Percentiles rank a stretch among this genome's conserved stretches.
Evolutionary conservation across 1,140 invertebrate species (phyloP).

Genomic region (Drosophila chauvacae): DNA sequence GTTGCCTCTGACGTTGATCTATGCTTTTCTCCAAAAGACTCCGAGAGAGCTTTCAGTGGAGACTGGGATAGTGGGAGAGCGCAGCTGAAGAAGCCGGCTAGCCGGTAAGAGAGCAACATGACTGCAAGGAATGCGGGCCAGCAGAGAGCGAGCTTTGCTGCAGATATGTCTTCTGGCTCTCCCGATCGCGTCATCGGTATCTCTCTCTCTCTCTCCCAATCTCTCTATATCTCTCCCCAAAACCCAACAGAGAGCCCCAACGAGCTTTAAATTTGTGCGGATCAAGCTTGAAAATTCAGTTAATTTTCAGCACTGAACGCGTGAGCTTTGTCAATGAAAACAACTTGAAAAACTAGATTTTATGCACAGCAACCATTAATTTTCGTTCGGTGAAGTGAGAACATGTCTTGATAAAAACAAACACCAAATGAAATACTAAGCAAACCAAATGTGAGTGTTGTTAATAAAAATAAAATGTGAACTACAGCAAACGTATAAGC

Average conservation of each 20-base stretch:
- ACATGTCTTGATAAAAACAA: constrained; percentile 21
- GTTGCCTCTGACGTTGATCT: constrained; percentile 49
- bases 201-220: neutral
- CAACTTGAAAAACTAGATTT: constrained; percentile 19
- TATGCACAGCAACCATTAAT: constrained; percentile 27
- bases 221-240: constrained; percentile 1
- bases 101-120: constrained; percentile 39
- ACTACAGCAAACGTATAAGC: constrained; percentile 19
- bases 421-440: constrained; percentile 15
- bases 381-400: constrained; percentile 41
- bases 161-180: constrained; percentile 3
- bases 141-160: constrained; percentile 27
- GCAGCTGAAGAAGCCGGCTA: constrained; percentile 47
- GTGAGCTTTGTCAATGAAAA: constrained; percentile 43
- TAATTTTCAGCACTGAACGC: constrained; percentile 45
- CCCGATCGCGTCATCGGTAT: constrained; percentile 16
- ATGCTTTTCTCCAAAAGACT: constrained; percentile 18
- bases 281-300: constrained; percentile 62
- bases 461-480: constrained; percentile 37
- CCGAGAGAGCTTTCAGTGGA: constrained; percentile 2
- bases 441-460: constrained; percentile 13
- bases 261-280: constrained; percentile 64
- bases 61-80: neutral
- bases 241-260: constrained; percentile 3
- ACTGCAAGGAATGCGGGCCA: constrained; percentile 54